Evolutionary conservation across 2,113 vertebrate genomes (phyloP).

Genomic region (Pandion haliaetus): DNA sequence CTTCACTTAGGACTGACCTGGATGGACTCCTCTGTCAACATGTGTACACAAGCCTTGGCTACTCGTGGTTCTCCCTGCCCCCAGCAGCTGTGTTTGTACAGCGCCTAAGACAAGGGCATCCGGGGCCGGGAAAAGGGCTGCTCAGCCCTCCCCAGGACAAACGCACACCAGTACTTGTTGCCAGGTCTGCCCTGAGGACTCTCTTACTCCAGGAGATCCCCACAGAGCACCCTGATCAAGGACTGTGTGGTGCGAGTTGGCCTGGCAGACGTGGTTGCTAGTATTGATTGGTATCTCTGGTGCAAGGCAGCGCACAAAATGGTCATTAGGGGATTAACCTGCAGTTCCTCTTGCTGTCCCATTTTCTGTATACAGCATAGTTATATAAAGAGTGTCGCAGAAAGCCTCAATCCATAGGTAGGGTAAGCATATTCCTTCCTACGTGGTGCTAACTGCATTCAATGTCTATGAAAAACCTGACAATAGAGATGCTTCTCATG

Average conservation of each 20-base stretch:
- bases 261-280: neutral
- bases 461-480: neutral
- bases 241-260: accelerated
- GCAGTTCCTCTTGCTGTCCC: neutral
- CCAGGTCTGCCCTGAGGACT: neutral
- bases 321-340: neutral
- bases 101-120: neutral
- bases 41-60: neutral
- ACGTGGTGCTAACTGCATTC: neutral
- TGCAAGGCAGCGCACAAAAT: neutral
- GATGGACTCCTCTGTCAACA: neutral
- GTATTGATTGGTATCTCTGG: neutral
- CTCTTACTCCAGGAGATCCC: neutral
- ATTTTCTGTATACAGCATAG: accelerated
- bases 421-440: neutral
- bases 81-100: neutral
- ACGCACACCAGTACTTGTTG: neutral
- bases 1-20: neutral
- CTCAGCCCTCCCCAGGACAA: neutral
- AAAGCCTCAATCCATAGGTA: neutral
- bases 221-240: accelerated
- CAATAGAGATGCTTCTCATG: neutral
- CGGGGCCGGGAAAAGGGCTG: neutral
- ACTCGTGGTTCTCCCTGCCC: neutral
- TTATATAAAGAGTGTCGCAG: neutral